Conservation (phyloP, 1,140 invertebrate species). For the Cydia fagiglandana region DNA sequence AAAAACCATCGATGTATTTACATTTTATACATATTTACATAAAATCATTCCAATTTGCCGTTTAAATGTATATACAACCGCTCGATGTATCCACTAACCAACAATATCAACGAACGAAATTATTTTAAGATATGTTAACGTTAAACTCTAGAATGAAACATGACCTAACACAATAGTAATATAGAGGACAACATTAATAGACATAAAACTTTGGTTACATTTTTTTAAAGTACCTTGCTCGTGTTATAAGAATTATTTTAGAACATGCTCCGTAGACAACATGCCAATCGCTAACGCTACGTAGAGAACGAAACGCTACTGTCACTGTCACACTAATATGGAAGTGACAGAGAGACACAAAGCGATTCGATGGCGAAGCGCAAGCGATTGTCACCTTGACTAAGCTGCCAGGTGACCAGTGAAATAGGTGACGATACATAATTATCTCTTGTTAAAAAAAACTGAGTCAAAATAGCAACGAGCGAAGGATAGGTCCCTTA, state of each 20-base stretch:
- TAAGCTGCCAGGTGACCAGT: neutral
- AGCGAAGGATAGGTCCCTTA: constrained; percentile 38
- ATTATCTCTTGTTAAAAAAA: too few relatives aligned
- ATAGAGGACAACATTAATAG: constrained; percentile 16
- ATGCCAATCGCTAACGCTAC: too few relatives aligned
- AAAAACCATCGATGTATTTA: constrained; percentile 78
- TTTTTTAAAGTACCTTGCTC: constrained; percentile 7
- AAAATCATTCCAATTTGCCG: constrained; percentile 45
- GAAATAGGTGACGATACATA: too few relatives aligned
- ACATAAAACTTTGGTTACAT: constrained; percentile 13
- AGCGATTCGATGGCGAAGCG: too few relatives aligned
- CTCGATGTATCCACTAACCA: constrained; percentile 19
- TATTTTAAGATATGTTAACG: constrained; percentile 48
- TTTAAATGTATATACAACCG: constrained; percentile 29
- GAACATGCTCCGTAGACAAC: neutral
- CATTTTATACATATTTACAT: constrained; percentile 74
- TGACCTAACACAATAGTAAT: constrained; percentile 21
- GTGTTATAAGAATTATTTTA: neutral
- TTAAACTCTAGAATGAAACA: constrained; percentile 35
- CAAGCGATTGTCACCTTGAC: too few relatives aligned
- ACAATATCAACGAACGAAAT: constrained; percentile 38
- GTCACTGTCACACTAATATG: too few relatives aligned
- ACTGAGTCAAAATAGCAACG: too few relatives aligned
- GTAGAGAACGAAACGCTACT: too few relatives aligned
- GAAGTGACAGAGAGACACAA: too few relatives aligned